Conservation (phyloP, 2,113 vertebrate genomes). For the Aegotheles bennettii region DNA sequence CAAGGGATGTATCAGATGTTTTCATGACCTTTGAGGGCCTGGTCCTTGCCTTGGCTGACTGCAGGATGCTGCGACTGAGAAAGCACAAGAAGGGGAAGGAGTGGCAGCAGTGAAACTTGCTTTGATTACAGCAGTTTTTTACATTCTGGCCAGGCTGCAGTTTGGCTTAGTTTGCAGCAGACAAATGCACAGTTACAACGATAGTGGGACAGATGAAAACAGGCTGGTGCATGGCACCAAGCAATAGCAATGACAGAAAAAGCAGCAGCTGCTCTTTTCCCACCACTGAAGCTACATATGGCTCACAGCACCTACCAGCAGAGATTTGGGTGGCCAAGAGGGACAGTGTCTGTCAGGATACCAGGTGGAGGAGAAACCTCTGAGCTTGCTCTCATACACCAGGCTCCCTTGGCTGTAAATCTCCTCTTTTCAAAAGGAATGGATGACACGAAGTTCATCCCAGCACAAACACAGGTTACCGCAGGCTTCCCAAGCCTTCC, state of each 20-base stretch:
- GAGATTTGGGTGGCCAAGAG: background rate
- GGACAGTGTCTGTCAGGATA: background rate
- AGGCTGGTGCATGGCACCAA: accelerated
- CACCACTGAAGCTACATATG: background rate
- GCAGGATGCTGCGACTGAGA: background rate
- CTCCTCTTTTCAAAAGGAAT: background rate
- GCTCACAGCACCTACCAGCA: background rate
- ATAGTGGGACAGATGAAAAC: accelerated
- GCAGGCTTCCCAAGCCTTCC: background rate
- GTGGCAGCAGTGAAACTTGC: background rate
- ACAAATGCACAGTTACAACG: background rate
- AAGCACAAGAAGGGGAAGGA: background rate
- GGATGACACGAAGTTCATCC: background rate
- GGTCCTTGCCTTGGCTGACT: background rate
- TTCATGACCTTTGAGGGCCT: background rate
- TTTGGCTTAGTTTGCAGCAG: background rate
- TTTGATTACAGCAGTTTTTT: background rate
- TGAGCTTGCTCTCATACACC: background rate
- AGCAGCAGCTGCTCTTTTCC: background rate
- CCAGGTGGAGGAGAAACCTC: background rate
- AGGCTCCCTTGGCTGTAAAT: background rate
- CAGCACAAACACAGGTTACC: background rate
- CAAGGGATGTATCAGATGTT: background rate
- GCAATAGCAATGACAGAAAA: background rate
- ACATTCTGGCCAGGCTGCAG: background rate